Evolutionary conservation across 2,113 vertebrate genomes (phyloP).

Genomic region (Manacus vitellinus): DNA sequence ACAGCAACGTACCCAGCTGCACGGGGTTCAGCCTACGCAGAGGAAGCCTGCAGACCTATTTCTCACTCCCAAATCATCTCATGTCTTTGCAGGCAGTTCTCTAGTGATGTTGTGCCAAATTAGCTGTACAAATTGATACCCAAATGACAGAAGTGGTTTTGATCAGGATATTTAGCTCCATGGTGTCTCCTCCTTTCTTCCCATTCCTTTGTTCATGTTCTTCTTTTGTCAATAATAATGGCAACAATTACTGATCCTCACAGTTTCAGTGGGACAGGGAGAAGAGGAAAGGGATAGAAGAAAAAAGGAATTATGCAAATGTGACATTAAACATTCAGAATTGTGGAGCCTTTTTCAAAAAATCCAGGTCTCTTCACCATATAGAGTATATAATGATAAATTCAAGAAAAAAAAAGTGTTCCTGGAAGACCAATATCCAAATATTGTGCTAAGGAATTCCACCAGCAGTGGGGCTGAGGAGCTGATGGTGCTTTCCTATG

Average conservation of each 20-base stretch:
- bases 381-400: background rate
- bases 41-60: slow-evolving; percentile 28
- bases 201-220: background rate
- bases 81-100: background rate
- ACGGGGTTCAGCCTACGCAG: background rate
- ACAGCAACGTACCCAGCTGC: background rate
- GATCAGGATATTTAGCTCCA: slow-evolving; percentile 22
- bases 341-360: background rate
- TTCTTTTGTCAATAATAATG: slow-evolving; percentile 15
- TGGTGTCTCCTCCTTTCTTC: background rate
- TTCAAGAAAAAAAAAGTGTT: background rate
- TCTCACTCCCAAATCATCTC: slow-evolving; percentile 6
- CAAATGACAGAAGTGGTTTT: slow-evolving; percentile 23
- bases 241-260: slow-evolving; percentile 19
- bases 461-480: background rate
- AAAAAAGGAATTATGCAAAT: slow-evolving; percentile 42
- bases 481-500: background rate
- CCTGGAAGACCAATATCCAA: background rate
- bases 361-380: background rate
- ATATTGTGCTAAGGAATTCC: background rate
- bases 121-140: slow-evolving; percentile 49
- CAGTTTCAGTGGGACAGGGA: background rate
- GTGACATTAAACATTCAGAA: slow-evolving; percentile 37
- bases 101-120: slow-evolving; percentile 15
- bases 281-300: background rate